Conservation (phyloP, 2,888 invertebrate genomes). For the Oeneis ivallda region DNA sequence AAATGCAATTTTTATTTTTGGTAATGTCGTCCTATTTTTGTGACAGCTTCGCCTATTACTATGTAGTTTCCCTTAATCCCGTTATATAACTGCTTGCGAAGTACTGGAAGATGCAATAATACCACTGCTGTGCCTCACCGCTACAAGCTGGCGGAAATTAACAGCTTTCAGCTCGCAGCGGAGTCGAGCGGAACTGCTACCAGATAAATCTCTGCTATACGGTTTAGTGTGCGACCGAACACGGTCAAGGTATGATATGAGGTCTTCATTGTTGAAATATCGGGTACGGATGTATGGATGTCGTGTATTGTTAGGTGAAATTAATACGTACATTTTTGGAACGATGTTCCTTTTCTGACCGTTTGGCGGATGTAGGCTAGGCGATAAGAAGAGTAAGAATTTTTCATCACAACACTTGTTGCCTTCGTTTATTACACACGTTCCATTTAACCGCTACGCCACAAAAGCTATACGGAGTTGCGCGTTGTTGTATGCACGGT, state of each 20-base stretch:
- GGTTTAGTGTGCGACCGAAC: slow-evolving; percentile 34
- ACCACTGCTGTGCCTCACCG: slow-evolving; percentile 63
- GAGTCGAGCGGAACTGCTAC: slow-evolving; percentile 57
- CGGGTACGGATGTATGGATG: neutral
- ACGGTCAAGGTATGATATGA: slow-evolving; percentile 36
- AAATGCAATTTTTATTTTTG: too few species aligned
- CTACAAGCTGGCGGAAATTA: slow-evolving; percentile 79
- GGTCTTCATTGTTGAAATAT: slow-evolving; percentile 16
- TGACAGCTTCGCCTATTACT: slow-evolving; percentile 31
- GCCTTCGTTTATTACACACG: too few species aligned
- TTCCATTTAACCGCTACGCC: too few species aligned
- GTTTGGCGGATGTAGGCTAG: too few species aligned
- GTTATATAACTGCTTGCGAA: slow-evolving; percentile 74
- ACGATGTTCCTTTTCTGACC: too few species aligned
- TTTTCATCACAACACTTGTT: too few species aligned
- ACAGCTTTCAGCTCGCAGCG: slow-evolving; percentile 63
- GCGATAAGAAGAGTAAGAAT: too few species aligned
- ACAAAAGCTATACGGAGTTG: too few species aligned
- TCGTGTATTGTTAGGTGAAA: slow-evolving; percentile 3
- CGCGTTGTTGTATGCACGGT: too few species aligned
- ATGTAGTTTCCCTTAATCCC: slow-evolving; percentile 44
- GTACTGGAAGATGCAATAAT: slow-evolving; percentile 75
- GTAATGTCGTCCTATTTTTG: too few species aligned
- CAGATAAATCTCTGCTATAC: slow-evolving; percentile 59
- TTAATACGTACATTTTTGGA: too few species aligned